phyloP scores from a whole-genome alignment of 2,888 invertebrate genomes.

The Apamea anceps region DNA sequence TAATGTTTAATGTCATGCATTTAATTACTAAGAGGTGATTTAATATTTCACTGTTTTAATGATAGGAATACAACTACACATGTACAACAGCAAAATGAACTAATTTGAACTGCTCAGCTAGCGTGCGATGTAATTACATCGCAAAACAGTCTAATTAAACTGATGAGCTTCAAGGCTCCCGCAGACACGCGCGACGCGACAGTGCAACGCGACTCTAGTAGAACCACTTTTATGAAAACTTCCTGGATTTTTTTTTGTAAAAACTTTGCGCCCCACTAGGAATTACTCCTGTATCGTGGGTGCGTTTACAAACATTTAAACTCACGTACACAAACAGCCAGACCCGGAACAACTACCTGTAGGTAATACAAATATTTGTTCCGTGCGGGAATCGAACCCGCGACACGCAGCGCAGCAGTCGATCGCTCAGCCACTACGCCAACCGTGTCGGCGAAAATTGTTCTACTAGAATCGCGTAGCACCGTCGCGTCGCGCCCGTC shows the following conservation, averaged over 20 bases:
- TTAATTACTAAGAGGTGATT: background rate
- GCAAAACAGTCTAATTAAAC: conserved; percentile 12
- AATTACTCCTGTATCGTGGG: too few relatives aligned
- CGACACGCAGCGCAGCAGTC: too few relatives aligned
- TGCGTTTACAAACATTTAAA: too few relatives aligned
- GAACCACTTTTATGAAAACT: background rate
- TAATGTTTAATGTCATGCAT: background rate
- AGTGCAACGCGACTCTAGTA: background rate
- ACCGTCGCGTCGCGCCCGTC: background rate
- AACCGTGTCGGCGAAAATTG: too few relatives aligned
- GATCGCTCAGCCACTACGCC: too few relatives aligned
- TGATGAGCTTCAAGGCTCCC: conserved; percentile 1
- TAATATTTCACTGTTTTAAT: background rate
- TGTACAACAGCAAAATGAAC: background rate
- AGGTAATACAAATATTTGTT: too few relatives aligned
- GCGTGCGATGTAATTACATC: conserved; percentile 11
- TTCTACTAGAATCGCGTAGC: background rate
- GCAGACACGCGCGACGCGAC: background rate
- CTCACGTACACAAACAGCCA: too few relatives aligned
- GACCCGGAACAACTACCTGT: too few relatives aligned
- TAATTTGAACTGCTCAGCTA: background rate
- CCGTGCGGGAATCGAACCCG: too few relatives aligned
- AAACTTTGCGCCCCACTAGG: too few relatives aligned
- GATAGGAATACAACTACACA: background rate
- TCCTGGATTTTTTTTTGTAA: too few relatives aligned